Percentiles rank a stretch among this genome's conserved stretches.
Conservation (phyloP, 2,888 invertebrate genomes). For the Synergus gifuensis region DNA sequence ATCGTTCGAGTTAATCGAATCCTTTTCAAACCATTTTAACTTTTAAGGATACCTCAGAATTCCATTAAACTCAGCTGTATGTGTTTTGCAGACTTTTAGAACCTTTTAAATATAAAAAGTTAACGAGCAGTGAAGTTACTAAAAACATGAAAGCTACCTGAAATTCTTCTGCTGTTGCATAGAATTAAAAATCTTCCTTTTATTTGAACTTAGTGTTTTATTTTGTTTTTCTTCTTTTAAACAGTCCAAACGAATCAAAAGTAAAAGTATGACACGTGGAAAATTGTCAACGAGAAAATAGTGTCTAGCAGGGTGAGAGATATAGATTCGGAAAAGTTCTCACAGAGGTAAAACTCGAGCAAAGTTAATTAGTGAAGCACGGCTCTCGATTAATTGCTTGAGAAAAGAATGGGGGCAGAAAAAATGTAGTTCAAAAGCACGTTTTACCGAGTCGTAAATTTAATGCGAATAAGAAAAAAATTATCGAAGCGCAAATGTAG, state of each 20-base stretch:
- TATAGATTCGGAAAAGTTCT: constrained; percentile 24
- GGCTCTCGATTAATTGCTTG: constrained; percentile 33
- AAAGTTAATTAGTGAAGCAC: constrained; percentile 35
- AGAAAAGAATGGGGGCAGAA: background rate
- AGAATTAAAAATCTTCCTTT: background rate
- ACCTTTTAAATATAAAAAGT: constrained; percentile 16
- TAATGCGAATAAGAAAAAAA: constrained; percentile 17
- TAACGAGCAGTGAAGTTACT: constrained; percentile 11
- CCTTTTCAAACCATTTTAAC: constrained; percentile 33
- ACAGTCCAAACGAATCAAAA: background rate
- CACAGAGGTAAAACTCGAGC: constrained; percentile 4
- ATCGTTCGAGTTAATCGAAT: constrained; percentile 35
- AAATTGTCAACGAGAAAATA: constrained; percentile 30
- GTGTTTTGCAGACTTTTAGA: background rate
- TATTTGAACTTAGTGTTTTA: background rate
- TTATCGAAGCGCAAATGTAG: constrained; percentile 26
- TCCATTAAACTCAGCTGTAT: constrained; percentile 14
- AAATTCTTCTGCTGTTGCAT: background rate
- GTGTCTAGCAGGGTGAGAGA: background rate
- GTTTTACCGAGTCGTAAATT: constrained; percentile 28
- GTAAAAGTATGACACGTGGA: constrained; percentile 21
- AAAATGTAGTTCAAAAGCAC: constrained; percentile 4
- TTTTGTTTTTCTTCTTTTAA: no score
- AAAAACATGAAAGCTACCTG: background rate
- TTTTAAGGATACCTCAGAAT: constrained; percentile 29